Evolutionary conservation across 1,140 invertebrate species (phyloP), one percentile per base, ranked within the genome.

Genomic region (Trachymyrmex cornetzi): DNA sequence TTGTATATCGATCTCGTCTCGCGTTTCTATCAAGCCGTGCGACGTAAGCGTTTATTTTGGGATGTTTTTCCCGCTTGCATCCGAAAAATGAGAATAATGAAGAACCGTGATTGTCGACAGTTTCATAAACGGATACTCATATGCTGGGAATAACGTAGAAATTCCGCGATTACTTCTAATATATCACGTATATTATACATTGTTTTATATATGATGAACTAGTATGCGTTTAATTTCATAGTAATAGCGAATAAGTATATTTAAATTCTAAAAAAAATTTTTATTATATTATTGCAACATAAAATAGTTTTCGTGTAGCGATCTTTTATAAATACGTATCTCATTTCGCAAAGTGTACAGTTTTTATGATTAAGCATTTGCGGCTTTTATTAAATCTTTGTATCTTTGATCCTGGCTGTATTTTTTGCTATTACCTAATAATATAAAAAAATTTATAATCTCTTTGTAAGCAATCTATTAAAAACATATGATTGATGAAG

Each of bases 1-100:
- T 69, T 74, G 80, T 74, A 64, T 87, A 77, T 89, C 86, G 79
- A 89, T 87, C 77, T 82, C 48, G 77, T 85, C 63, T 75, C 79
- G 66, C 50, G 53, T 71, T 84, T 87, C 86, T 67, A 85, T 88
- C 75, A 59, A 66, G 19, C 53, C 61, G 22, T 30, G 24, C 64
- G 59, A 66, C 87, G 74, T 72, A 27, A 79, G 61, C 69, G 74
- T 89, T 85, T 85, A 79, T 85, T 88, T 85, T 74, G 48, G 63
- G 71, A 57, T 24, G 48, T 63, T 55, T 80, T 75, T 50, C 77
- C 9, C 16, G 57, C 34, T 38, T 48, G 30, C 3, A 14, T 19
- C 16, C 59, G 82, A 79, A 79, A 85, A 77, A 79, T 48, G 48
- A 85, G 74, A 66, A 79, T 85, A 53, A 64, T 69, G 48, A 53